phyloP scores from a whole-genome alignment of 2,888 invertebrate genomes.

The Cheilosia vernalis region DNA sequence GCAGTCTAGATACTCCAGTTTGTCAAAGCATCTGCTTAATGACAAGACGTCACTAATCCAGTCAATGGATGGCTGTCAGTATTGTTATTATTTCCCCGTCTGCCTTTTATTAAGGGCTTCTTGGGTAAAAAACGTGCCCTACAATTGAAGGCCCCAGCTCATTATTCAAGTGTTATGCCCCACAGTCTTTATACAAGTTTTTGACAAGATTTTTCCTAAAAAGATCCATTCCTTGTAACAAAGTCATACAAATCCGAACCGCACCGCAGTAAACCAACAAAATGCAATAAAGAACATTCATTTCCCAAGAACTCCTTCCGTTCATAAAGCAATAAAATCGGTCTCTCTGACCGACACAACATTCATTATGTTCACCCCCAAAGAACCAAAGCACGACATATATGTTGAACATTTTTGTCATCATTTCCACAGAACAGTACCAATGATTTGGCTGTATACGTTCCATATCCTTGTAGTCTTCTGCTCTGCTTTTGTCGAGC shows the following conservation, averaged over 20 bases:
- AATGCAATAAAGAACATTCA: conserved; percentile 8
- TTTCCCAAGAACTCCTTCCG: not conserved
- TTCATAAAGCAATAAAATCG: conserved; percentile 7
- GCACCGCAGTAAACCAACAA: not conserved
- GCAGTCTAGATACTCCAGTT: no score
- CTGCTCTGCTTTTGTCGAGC: conserved; percentile 1
- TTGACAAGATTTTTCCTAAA: no score
- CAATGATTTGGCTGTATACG: not conserved
- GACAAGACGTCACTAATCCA: no score
- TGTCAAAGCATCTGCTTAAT: no score
- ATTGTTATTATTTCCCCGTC: no score
- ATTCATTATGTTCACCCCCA: not conserved
- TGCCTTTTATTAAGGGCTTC: no score
- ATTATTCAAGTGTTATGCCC: no score
- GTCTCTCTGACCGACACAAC: not conserved
- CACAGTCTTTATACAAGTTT: no score
- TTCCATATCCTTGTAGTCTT: not conserved
- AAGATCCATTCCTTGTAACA: not conserved
- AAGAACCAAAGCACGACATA: not conserved
- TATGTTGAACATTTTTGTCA: not conserved
- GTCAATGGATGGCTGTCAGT: no score
- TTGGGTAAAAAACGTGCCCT: no score
- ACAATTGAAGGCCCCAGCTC: no score
- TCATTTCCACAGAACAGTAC: not conserved
- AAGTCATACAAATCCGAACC: not conserved